phyloP scores from a whole-genome alignment of 2,113 vertebrate species.

The Xyrauchen texanus region DNA sequence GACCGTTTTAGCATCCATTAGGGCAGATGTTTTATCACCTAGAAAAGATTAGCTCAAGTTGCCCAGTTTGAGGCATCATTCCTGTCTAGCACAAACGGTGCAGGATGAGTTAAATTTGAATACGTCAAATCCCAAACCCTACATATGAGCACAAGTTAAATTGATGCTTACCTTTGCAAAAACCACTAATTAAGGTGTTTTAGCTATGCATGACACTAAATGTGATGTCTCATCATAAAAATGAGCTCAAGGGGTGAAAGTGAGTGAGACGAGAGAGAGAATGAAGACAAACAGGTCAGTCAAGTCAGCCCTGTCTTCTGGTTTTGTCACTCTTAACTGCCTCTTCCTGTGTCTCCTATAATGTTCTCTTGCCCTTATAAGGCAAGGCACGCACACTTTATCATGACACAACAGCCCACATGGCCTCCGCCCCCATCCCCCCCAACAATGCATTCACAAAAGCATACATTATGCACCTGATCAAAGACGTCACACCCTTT shows the following conservation, averaged over 20 bases:
- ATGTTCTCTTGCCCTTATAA: conserved; percentile 54
- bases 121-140: not conserved
- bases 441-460: conserved; percentile 19
- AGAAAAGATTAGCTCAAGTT: not conserved
- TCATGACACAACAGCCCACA: conserved; percentile 17
- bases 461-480: conserved; percentile 32
- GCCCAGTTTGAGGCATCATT: not conserved
- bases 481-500: conserved; percentile 43
- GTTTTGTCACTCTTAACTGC: conserved; percentile 49
- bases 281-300: conserved; percentile 18
- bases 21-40: too few species aligned
- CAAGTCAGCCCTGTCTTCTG: conserved; percentile 41
- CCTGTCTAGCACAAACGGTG: not conserved
- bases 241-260: too few species aligned
- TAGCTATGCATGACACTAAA: not conserved
- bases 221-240: not conserved
- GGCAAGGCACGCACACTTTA: conserved; percentile 32
- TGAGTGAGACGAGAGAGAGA: not conserved
- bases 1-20: too few species aligned
- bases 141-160: not conserved
- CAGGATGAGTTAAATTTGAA: not conserved
- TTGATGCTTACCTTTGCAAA: not conserved
- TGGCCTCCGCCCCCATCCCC: conserved; percentile 3
- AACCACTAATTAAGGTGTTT: not conserved
- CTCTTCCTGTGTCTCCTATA: conserved; percentile 47